These are phyloP conservation scores for Burhinus oedicnemus DNA, from an alignment of 2,113 vertebrate genomes.

Conservation along the genomic window DNA sequence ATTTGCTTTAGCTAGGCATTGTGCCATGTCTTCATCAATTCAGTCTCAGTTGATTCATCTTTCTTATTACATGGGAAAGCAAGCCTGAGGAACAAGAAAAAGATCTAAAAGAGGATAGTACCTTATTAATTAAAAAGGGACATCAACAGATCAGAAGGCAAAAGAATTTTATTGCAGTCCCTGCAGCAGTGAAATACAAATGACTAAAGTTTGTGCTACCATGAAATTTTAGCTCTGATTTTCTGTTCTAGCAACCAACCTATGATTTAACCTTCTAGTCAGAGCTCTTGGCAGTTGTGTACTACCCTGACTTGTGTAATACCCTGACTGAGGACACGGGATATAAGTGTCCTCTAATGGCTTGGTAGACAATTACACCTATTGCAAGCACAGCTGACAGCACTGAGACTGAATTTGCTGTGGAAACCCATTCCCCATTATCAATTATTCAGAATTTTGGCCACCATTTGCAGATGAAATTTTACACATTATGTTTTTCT, in stretches of 20 bases:
- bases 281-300: neutral
- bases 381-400: neutral
- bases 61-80: neutral
- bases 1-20: neutral
- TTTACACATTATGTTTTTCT: neutral
- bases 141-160: neutral
- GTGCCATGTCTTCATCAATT: neutral
- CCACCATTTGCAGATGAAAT: neutral
- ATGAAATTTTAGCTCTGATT: neutral
- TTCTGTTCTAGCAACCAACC: neutral
- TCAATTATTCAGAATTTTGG: neutral
- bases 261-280: neutral
- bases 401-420: neutral
- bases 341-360: neutral
- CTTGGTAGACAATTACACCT: neutral
- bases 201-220: neutral
- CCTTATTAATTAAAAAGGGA: neutral
- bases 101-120: neutral
- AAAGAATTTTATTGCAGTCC: neutral
- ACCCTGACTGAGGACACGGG: neutral
- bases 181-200: neutral
- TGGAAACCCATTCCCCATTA: neutral
- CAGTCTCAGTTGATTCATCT: neutral
- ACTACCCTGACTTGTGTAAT: neutral
- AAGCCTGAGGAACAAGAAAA: neutral